A percentile compares a stretch with the other conserved stretches of the same genome.
phyloP scores from a whole-genome alignment of 2,888 invertebrate genomes.

The Zygothrica quintamaculata region DNA sequence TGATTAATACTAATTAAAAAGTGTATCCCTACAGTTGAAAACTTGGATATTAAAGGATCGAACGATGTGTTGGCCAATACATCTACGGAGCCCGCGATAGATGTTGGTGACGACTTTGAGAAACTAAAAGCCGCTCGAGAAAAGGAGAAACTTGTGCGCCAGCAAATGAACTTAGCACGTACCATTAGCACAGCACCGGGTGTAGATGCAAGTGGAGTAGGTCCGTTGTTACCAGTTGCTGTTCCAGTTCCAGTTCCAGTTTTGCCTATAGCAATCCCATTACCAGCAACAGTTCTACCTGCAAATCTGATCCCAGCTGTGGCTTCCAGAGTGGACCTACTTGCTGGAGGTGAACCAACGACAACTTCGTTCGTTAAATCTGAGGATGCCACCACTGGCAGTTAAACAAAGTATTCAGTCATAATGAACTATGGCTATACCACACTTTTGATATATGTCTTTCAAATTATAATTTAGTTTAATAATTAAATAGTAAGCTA shows the following conservation, averaged over 20 bases:
- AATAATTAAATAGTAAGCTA: conserved; percentile 54
- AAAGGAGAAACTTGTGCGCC: conserved; percentile 88
- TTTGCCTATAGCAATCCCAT: conserved; percentile 27
- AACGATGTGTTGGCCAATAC: conserved; percentile 58
- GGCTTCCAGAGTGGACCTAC: conserved; percentile 63
- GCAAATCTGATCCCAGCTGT: conserved; percentile 31
- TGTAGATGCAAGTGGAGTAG: conserved; percentile 53
- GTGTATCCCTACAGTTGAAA: conserved; percentile 74
- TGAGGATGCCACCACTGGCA: conserved; percentile 56
- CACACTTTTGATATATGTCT: conserved; percentile 24
- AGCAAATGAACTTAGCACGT: conserved; percentile 87
- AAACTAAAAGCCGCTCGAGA: conserved; percentile 89
- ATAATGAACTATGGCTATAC: conserved; percentile 12
- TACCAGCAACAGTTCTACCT: conserved; percentile 20
- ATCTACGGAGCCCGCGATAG: conserved; percentile 46
- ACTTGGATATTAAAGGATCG: conserved; percentile 76
- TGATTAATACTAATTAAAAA: conserved; percentile 3
- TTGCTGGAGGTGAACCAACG: conserved; percentile 51
- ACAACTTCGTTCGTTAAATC: conserved; percentile 61
- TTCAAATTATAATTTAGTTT: conserved; percentile 37
- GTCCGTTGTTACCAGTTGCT: conserved; percentile 51
- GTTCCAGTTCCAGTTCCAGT: conserved; percentile 25
- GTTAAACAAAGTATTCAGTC: conserved; percentile 54
- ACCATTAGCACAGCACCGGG: conserved; percentile 84
- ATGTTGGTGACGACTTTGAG: conserved; percentile 88